Evolutionary conservation across 2,113 vertebrate species (phyloP).

Genomic region (Myotis yumanensis): DNA sequence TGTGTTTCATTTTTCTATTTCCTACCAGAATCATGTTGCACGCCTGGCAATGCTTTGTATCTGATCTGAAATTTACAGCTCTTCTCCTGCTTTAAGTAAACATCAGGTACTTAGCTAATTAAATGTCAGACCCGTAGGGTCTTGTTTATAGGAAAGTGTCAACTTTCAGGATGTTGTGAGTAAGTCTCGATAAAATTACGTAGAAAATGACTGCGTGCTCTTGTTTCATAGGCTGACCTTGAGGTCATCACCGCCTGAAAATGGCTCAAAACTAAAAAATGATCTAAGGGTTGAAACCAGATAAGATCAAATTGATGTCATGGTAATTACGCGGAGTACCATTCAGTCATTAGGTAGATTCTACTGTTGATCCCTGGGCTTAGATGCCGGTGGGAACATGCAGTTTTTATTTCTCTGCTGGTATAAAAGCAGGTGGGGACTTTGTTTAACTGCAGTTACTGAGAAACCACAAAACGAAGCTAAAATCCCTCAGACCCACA

Average conservation of each 20-base stretch:
- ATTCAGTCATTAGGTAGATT: slow-evolving; percentile 78
- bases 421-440: slow-evolving; percentile 82
- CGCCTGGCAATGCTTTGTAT: slow-evolving; percentile 14
- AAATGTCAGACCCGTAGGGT: slow-evolving; percentile 55
- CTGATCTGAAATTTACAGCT: slow-evolving; percentile 32
- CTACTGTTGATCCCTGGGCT: slow-evolving; percentile 85
- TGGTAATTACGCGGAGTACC: slow-evolving; percentile 83
- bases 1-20: slow-evolving; percentile 66
- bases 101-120: slow-evolving; percentile 76
- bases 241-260: slow-evolving; percentile 58
- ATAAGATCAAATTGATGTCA: slow-evolving; percentile 84
- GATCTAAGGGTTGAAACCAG: slow-evolving; percentile 74
- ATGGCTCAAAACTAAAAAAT: slow-evolving; percentile 76
- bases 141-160: slow-evolving; percentile 75
- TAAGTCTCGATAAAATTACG: slow-evolving; percentile 68
- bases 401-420: slow-evolving; percentile 65
- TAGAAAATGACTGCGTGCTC: slow-evolving; percentile 52
- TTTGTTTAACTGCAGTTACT: slow-evolving; percentile 64
- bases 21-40: slow-evolving; percentile 37
- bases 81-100: slow-evolving; percentile 60
- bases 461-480: slow-evolving; percentile 60
- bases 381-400: slow-evolving; percentile 77
- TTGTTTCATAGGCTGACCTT: slow-evolving; percentile 79
- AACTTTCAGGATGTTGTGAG: slow-evolving; percentile 61
- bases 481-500: slow-evolving; percentile 67